phyloP scores from a whole-genome alignment of 2,888 invertebrate genomes.

The Tipula unca region DNA sequence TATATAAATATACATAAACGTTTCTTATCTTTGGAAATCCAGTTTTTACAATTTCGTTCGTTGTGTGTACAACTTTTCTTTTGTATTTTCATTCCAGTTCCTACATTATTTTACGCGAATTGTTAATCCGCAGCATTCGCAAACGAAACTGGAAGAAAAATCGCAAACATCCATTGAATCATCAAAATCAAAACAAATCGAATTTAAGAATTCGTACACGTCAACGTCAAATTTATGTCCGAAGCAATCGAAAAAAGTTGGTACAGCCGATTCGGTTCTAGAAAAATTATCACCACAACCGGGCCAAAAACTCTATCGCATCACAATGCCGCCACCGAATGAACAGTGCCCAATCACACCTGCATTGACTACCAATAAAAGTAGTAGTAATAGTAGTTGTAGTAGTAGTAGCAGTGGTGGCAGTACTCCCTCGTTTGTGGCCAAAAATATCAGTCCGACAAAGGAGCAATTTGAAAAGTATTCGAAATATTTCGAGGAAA shows the following conservation, averaged over 20 bases:
- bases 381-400: background rate
- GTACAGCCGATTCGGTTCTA: background rate
- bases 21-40: constrained; percentile 14
- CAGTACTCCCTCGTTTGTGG: too few relatives aligned
- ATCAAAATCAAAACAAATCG: background rate
- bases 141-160: background rate
- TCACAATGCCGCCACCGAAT: background rate
- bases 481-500: background rate
- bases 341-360: background rate
- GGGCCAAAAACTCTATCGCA: background rate
- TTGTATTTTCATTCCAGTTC: background rate
- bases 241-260: background rate
- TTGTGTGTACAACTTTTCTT: background rate
- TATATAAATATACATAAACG: background rate
- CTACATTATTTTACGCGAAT: background rate
- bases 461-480: background rate
- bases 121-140: background rate
- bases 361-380: background rate
- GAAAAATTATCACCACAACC: background rate
- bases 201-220: background rate
- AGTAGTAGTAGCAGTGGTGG: background rate
- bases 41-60: background rate
- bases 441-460: background rate
- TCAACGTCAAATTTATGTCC: background rate
- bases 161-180: background rate